Percentiles rank a stretch among this genome's conserved stretches.
Conservation (phyloP, 2,113 vertebrate genomes). For the Cyanoliseus patagonus region DNA sequence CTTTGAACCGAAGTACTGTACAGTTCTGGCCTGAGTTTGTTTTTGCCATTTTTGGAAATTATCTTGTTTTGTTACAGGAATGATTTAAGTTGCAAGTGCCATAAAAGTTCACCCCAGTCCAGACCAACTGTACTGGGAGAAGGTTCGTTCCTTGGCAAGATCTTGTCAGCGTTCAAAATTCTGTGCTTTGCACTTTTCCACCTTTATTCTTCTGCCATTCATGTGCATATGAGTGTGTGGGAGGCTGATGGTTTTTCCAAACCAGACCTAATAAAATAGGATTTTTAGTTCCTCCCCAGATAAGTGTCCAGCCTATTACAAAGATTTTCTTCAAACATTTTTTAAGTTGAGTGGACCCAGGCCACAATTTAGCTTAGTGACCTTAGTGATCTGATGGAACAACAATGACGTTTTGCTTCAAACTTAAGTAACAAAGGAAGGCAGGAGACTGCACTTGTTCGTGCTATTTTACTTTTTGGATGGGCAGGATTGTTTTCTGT, state of each 20-base stretch:
- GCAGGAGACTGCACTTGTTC: not conserved
- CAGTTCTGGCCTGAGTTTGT: conserved; percentile 33
- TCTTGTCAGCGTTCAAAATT: not conserved
- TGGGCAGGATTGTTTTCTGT: not conserved
- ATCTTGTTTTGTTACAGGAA: conserved; percentile 56
- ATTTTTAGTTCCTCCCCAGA: conserved; percentile 39
- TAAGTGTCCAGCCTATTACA: conserved; percentile 31
- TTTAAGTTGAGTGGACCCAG: conserved; percentile 10
- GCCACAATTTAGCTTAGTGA: conserved; percentile 21
- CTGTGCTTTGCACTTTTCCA: not conserved
- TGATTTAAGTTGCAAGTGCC: conserved; percentile 51
- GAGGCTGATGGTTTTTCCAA: conserved; percentile 46
- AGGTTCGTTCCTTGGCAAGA: conserved; percentile 1
- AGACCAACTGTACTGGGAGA: conserved; percentile 26
- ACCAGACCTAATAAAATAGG: conserved; percentile 36
- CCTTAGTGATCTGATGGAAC: conserved; percentile 20
- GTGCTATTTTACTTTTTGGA: not conserved
- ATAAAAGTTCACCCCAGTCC: conserved; percentile 15
- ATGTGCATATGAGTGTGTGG: not conserved
- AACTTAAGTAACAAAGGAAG: not conserved
- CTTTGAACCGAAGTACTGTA: conserved; percentile 40
- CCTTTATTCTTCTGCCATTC: conserved; percentile 44
- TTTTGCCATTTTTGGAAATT: conserved; percentile 68
- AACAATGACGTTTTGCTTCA: not conserved
- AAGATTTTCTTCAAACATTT: not conserved